Evolutionary conservation across 2,888 invertebrate genomes (phyloP).

Genomic region (Epicampocera succincta): DNA sequence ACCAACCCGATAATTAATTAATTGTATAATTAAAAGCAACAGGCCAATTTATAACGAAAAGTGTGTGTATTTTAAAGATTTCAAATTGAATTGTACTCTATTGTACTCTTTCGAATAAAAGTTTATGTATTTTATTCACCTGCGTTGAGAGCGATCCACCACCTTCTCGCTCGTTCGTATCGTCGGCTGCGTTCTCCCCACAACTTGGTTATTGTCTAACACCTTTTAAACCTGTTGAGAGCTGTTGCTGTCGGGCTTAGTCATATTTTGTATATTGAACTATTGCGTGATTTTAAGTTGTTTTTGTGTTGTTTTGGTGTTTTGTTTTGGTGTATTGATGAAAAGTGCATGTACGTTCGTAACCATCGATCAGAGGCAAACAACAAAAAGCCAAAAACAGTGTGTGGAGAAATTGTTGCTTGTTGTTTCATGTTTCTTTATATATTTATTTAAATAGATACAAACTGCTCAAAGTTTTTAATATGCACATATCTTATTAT

Average conservation of each 20-base stretch:
- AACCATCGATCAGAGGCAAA: slow-evolving; percentile 17
- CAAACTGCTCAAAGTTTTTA: neutral
- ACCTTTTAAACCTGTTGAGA: slow-evolving; percentile 57
- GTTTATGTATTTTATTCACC: slow-evolving; percentile 9
- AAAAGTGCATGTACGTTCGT: slow-evolving; percentile 46
- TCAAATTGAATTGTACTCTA: slow-evolving; percentile 21
- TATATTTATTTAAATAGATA: neutral
- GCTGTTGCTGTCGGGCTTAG: slow-evolving; percentile 39
- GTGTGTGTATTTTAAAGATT: neutral
- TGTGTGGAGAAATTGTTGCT: slow-evolving; percentile 4
- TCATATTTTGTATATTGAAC: slow-evolving; percentile 58
- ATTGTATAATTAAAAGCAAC: slow-evolving; percentile 41
- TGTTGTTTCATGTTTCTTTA: neutral
- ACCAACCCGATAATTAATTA: slow-evolving; percentile 5
- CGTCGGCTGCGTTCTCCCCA: neutral
- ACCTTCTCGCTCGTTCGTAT: slow-evolving; percentile 6
- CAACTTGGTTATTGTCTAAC: slow-evolving; percentile 16
- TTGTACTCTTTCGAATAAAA: slow-evolving; percentile 2
- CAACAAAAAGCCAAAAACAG: neutral
- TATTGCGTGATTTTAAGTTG: slow-evolving; percentile 62
- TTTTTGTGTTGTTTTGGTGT: no score
- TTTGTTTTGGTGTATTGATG: slow-evolving; percentile 33
- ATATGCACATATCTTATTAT: no score
- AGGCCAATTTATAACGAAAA: neutral
- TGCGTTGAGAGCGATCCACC: slow-evolving; percentile 34